Base-by-base conservation (phyloP, 2,797 vertebrate genomes). In the Alosa sapidissima region DNA sequence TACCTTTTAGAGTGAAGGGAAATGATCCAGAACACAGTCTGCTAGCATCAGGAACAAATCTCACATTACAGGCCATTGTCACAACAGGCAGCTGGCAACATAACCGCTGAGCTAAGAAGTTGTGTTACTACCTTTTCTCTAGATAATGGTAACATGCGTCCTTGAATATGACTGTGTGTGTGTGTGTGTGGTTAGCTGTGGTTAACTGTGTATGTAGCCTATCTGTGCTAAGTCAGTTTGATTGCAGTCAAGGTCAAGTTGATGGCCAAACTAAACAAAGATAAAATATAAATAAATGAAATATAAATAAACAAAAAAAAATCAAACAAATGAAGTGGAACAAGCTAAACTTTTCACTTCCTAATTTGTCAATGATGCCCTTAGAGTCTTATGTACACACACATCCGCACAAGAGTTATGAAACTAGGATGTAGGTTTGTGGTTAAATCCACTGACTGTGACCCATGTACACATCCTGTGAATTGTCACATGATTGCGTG, bases 1-100 rank as follows among this genome's bases (percentile, higher is more conserved):
- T 94, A 95, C 94, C 94, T 95, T 86, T 49, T 87, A 84, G 41
- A 52, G 24, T 28, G 87, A 41, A 89, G 36, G 85, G 90, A 86
- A 0, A 86, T 88, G 84, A 83, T 91, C 91, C 92, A 91, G 24
- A 89, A 65, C 87, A 83, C 24, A 88, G 72, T 89, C 86, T 90
- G 83, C 88, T 60, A 58, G 81, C 81, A 89, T 87, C 86, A 91
- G 84, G 90, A 86, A 87, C 85, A 86, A 85, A 82, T 47, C 51
- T 48, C 5, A 21, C 0, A 86, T 86, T 85, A 86, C 45, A 81
- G 16, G 62, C 19, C 14, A 47, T 36, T 36, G 16, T 45, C 85
- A 8, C 3, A 49, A 54, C 41, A 47, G 0, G 58, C 13, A 68
- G 13, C 49, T 52, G 62, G 24, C 41, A 41, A 41, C 41, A 41